Conservation (phyloP, 2,113 vertebrate species). For the Boulengeromyrus knoepffleri region DNA sequence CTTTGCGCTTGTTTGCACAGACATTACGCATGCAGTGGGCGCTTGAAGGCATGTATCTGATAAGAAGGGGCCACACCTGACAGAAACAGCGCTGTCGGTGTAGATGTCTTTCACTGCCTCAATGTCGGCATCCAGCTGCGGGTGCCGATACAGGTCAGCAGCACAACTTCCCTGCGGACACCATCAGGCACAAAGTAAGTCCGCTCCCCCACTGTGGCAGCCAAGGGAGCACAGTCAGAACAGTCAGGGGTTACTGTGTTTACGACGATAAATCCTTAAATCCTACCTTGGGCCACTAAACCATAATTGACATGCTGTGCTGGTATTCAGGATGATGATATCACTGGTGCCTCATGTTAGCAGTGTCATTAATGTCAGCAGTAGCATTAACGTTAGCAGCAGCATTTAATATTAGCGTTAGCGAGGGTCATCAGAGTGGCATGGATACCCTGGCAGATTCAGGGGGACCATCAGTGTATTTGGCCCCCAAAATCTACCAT, state of each 20-base stretch:
- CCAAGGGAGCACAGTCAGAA: background rate
- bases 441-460: background rate
- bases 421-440: background rate
- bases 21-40: background rate
- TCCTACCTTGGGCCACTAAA: background rate
- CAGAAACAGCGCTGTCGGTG: conserved; percentile 85
- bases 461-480: background rate
- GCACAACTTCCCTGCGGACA: conserved; percentile 83
- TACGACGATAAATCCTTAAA: background rate
- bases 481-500: background rate
- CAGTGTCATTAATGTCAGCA: background rate
- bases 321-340: background rate
- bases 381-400: background rate
- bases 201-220: background rate
- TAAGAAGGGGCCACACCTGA: conserved; percentile 65
- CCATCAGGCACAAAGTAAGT: background rate
- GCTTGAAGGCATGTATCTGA: background rate
- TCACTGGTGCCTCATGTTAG: background rate
- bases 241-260: background rate
- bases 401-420: background rate
- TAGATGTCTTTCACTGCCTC: conserved; percentile 98
- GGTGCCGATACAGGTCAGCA: conserved; percentile 92
- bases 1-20: background rate
- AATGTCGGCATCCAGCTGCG: conserved; percentile 94
- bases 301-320: background rate